A percentile compares a stretch with the other conserved stretches of the same genome.
Evolutionary conservation across 2,888 invertebrate genomes (phyloP).

Genomic region (Cyclophora punctaria): DNA sequence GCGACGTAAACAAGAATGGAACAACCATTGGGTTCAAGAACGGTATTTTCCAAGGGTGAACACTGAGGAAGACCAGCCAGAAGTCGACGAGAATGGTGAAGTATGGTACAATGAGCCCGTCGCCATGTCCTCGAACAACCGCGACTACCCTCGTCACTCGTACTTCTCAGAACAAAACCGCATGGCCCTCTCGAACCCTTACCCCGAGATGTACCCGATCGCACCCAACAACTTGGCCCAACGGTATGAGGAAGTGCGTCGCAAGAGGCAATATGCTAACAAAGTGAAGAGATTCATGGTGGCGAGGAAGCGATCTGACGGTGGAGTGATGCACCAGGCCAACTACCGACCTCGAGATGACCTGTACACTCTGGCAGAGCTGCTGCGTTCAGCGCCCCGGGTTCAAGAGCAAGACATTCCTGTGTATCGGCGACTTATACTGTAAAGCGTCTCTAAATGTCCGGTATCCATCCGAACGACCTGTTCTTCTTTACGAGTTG

Average conservation of each 20-base stretch:
- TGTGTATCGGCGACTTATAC: slow-evolving; percentile 76
- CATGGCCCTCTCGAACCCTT: slow-evolving; percentile 52
- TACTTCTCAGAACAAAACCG: slow-evolving; percentile 69
- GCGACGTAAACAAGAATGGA: slow-evolving; percentile 68
- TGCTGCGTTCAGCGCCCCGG: slow-evolving; percentile 69
- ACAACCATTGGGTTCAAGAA: slow-evolving; percentile 59
- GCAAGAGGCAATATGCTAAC: slow-evolving; percentile 65
- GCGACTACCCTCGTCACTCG: slow-evolving; percentile 58
- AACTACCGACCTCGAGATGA: slow-evolving; percentile 71
- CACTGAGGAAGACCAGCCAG: slow-evolving; percentile 65
- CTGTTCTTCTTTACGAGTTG: slow-evolving; percentile 7
- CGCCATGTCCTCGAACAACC: slow-evolving; percentile 58
- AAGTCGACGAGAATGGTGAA: slow-evolving; percentile 70
- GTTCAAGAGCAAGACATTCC: slow-evolving; percentile 75
- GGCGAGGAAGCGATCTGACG: slow-evolving; percentile 70
- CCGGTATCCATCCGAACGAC: slow-evolving; percentile 34
- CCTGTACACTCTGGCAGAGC: slow-evolving; percentile 75
- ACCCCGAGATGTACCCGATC: slow-evolving; percentile 61
- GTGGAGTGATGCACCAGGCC: slow-evolving; percentile 53
- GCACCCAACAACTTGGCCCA: slow-evolving; percentile 61
- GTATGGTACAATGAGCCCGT: slow-evolving; percentile 77
- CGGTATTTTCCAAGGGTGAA: slow-evolving; percentile 57
- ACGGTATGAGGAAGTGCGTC: slow-evolving; percentile 63
- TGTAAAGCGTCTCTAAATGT: slow-evolving; percentile 50
- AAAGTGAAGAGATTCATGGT: slow-evolving; percentile 78